These are phyloP conservation scores for Folsomia candida DNA, from an alignment of 2,888 invertebrate genomes.

Conservation along the genomic window DNA sequence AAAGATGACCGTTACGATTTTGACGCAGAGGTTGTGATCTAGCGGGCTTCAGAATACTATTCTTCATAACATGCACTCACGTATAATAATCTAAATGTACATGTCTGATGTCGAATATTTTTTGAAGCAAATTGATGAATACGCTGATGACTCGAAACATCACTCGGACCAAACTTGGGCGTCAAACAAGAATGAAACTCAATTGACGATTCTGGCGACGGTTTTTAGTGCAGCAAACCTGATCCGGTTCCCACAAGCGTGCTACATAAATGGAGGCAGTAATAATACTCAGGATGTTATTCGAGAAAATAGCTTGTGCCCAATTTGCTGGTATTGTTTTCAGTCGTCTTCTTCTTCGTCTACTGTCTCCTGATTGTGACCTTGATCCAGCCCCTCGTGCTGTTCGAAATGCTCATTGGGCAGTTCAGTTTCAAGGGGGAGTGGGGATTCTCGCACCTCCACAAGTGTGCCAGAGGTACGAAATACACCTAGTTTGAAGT, in stretches of 20 bases:
- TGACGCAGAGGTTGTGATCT: background rate
- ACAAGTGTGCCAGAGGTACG: slow-evolving; percentile 30
- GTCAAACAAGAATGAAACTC: slow-evolving; percentile 8
- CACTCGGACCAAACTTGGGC: too few relatives aligned
- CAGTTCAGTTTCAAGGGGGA: slow-evolving; percentile 27
- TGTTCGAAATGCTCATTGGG: slow-evolving; percentile 31
- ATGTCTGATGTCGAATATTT: too few relatives aligned
- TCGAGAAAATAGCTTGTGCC: background rate
- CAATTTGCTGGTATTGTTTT: background rate
- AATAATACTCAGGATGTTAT: too few relatives aligned
- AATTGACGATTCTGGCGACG: slow-evolving; percentile 27
- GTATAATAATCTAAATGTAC: too few relatives aligned
- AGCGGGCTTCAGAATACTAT: background rate
- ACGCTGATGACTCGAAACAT: too few relatives aligned
- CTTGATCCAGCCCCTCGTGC: slow-evolving; percentile 35
- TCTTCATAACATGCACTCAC: background rate
- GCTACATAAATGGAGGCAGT: slow-evolving; percentile 33
- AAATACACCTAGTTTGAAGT: too few relatives aligned
- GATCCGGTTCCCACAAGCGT: slow-evolving; percentile 33
- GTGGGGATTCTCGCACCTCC: slow-evolving; percentile 23
- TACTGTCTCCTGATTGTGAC: slow-evolving; percentile 28
- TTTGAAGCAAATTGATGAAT: too few relatives aligned
- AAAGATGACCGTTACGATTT: slow-evolving; percentile 14
- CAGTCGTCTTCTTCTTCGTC: slow-evolving; percentile 35
- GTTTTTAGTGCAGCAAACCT: slow-evolving; percentile 31